phyloP scores from a whole-genome alignment of 1,140 invertebrate species.

The Zaprionus taronus region DNA sequence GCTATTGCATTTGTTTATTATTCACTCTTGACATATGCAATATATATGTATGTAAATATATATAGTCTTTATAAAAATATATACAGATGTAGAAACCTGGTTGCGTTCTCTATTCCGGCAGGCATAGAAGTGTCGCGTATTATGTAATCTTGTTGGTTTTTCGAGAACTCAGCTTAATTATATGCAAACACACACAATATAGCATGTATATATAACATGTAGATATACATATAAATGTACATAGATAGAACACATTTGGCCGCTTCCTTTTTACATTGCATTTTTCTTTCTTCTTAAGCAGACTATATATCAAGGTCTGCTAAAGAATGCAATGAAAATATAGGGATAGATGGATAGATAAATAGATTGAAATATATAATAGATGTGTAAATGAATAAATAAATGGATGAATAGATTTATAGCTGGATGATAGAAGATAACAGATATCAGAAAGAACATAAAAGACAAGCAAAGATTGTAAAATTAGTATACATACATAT shows the following conservation, averaged over 20 bases:
- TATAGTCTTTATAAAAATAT: not conserved
- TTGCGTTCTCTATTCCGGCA: constrained; percentile 3
- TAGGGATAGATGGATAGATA: not conserved
- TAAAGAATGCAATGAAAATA: not conserved
- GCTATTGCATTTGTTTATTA: constrained; percentile 10
- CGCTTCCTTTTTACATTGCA: not conserved
- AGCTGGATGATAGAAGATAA: not conserved
- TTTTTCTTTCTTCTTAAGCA: no score
- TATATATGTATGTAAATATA: not conserved
- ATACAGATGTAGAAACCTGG: not conserved
- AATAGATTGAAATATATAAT: not conserved
- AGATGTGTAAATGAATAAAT: not conserved
- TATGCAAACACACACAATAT: not conserved
- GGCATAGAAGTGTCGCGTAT: not conserved
- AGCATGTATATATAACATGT: not conserved
- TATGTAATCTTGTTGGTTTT: constrained; percentile 5
- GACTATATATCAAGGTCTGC: no score
- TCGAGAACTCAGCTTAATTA: not conserved
- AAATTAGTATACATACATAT: no score
- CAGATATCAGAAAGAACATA: not conserved
- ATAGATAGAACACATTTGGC: not conserved
- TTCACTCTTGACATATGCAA: not conserved
- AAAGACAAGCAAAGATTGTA: no score
- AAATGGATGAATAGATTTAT: not conserved
- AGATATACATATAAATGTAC: not conserved